Evolutionary conservation across 2,888 invertebrate species (phyloP), one percentile per base, ranked within the genome.

Genomic region (Hyles lineata): DNA sequence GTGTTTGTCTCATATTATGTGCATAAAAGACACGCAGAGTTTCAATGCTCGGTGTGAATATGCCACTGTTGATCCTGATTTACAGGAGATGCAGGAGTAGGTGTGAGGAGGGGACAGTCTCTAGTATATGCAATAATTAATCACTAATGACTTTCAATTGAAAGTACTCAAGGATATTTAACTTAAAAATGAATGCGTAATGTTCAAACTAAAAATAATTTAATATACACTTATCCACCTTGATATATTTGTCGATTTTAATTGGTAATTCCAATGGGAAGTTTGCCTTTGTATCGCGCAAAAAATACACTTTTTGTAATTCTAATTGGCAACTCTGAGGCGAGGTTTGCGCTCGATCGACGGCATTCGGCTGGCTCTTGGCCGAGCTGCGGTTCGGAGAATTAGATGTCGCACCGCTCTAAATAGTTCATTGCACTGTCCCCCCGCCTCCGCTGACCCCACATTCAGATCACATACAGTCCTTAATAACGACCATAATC

Each of bases 371-470:
- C 84, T 88, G 89, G 87, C 87, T 79, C 77, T 72, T 75, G 76
- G 86, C 87, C 87, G 85, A 83, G 80, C 76, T 80, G 80, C 77
- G 77, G 77, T 90, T 90, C 90, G 87, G 75, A 79, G 90, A 90
- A 90, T 82, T 82, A 81, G 80, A 83, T 86, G 87, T 88, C 86
- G 85, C 88, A 85, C 81, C 86, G 89, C 86, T 86, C 87, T 85
- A 89, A 90, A 90, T 90, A 90, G 90, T 90, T 89, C 89, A 85
- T 88, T 90, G 90, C 90, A 89, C 90, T 87, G 86, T 82, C 83
- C 80, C 77, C 76, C 75, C 52, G n/a, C 29, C 59, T 50, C 63
- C 50, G 25, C 71, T 21, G 52, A 29, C 62, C 61, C 17, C 58
- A 55, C 52, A 72, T 58, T 25, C 63, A 50, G 23, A 67, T 63